Conservation (phyloP, 1,140 invertebrate species). For the Procambarus clarkii region DNA sequence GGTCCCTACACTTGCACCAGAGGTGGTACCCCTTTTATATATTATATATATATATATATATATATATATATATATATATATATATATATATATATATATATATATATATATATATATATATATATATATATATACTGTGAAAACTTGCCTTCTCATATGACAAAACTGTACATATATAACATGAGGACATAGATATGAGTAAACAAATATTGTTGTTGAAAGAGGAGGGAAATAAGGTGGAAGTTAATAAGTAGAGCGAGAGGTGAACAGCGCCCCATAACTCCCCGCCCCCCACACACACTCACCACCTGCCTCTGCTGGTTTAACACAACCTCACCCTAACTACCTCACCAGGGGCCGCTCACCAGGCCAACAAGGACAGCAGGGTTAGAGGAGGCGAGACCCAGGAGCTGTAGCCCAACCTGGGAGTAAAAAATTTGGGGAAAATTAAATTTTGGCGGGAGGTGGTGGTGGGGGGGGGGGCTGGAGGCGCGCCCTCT, state of each 20-base stretch:
- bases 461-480: background rate
- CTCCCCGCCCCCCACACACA: background rate
- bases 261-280: background rate
- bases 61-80: too few relatives aligned
- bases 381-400: background rate
- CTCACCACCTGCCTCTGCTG: background rate
- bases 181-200: too few relatives aligned
- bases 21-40: too few relatives aligned
- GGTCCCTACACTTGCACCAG: too few relatives aligned
- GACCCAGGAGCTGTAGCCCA: too few relatives aligned
- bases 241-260: background rate
- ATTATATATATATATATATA: too few relatives aligned
- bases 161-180: too few relatives aligned
- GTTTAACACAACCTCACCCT: background rate
- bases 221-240: background rate
- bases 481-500: conserved; percentile 16
- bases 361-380: background rate
- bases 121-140: conserved; percentile 15
- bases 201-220: too few relatives aligned
- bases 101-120: conserved; percentile 17
- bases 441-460: conserved; percentile 34
- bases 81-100: conserved; percentile 6
- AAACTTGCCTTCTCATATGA: too few relatives aligned
- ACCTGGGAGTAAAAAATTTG: background rate
- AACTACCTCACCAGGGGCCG: too few relatives aligned